phyloP scores from a whole-genome alignment of 2,113 vertebrate species.

The Gallinago paraguaiae region DNA sequence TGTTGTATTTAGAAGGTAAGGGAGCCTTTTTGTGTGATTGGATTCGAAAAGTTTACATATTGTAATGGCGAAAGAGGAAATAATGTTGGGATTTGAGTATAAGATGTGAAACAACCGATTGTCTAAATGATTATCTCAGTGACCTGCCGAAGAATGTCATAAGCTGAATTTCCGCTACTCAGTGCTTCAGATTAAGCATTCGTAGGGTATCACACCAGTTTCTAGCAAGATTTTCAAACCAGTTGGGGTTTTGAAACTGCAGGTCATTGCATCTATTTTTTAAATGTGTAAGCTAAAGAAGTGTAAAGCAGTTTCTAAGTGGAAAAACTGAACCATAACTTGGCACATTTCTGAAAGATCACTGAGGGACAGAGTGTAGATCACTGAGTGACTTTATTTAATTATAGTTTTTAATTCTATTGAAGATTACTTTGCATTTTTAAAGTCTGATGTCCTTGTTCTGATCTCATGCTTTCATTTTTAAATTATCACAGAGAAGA shows the following conservation, averaged over 20 bases:
- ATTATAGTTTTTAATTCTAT: constrained; percentile 3
- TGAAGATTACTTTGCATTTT: background rate
- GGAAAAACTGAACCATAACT: background rate
- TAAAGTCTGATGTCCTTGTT: background rate
- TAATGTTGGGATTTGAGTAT: background rate
- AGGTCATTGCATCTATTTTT: background rate
- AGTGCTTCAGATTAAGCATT: background rate
- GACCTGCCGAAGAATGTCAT: background rate
- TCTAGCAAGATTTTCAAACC: background rate
- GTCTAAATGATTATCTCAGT: fast-evolving
- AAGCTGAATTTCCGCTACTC: background rate
- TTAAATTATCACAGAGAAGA: background rate
- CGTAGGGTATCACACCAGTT: background rate
- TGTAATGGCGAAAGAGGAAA: background rate
- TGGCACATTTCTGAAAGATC: background rate
- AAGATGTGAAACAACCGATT: background rate
- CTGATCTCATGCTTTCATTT: background rate
- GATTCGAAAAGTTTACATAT: background rate
- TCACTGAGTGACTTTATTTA: background rate
- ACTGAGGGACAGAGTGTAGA: background rate
- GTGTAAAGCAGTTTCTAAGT: background rate
- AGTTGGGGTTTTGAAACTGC: background rate
- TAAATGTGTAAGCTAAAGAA: background rate
- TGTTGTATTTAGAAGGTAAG: background rate
- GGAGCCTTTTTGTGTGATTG: background rate